Conservation (phyloP, 1,140 invertebrate genomes). For the Coelopa frigida region DNA sequence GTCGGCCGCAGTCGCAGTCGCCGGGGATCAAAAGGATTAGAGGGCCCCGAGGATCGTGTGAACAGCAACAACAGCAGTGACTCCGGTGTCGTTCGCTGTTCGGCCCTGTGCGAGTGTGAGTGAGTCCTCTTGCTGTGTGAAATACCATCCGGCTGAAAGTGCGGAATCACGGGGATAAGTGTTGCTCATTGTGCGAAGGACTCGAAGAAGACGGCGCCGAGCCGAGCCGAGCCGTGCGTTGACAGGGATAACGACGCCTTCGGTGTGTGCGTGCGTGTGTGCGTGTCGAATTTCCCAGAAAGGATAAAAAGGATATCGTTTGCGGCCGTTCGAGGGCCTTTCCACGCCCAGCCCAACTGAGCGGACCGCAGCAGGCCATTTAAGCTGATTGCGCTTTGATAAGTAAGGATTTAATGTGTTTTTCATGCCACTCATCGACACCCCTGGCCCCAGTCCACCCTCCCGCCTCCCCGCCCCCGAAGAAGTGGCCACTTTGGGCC, state of each 20-base stretch:
- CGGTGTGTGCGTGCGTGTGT: constrained; percentile 11
- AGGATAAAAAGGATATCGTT: constrained; percentile 34
- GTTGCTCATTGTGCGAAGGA: too few species aligned
- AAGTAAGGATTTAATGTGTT: constrained; percentile 44
- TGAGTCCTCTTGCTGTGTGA: constrained; percentile 18
- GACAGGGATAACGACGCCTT: constrained; percentile 1
- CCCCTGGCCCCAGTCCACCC: too few species aligned
- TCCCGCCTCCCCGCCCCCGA: too few species aligned
- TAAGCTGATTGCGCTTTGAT: constrained; percentile 38
- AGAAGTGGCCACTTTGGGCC: too few species aligned
- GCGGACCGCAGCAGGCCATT: constrained; percentile 12
- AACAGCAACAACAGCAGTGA: not conserved
- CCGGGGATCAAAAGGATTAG: constrained; percentile 7
- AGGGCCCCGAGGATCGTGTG: too few species aligned
- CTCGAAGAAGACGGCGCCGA: not conserved
- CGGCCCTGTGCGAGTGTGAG: constrained; percentile 10
- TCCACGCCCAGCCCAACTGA: not conserved
- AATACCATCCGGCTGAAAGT: constrained; percentile 20
- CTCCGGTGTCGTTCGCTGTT: not conserved
- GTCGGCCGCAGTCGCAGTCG: not conserved
- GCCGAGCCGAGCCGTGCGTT: not conserved
- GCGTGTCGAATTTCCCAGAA: constrained; percentile 23
- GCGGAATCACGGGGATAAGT: constrained; percentile 20
- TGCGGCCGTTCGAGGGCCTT: not conserved
- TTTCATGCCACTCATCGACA: too few species aligned